Conservation (phyloP, 2,113 vertebrate genomes). For the Oriolus oriolus region DNA sequence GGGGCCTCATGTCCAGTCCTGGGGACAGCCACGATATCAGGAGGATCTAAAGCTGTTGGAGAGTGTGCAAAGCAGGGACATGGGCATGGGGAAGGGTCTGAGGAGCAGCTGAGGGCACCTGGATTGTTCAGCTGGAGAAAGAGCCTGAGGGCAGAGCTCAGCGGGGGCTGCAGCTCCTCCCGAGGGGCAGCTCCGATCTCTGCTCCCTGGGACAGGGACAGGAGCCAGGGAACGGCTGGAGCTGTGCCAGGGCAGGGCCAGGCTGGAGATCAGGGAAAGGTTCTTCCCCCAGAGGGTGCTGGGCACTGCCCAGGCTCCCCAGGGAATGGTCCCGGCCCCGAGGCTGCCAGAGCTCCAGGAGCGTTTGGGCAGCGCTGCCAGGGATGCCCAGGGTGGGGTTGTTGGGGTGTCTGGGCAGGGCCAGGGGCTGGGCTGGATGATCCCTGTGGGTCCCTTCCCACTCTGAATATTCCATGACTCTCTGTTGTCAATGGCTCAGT, state of each 20-base stretch:
- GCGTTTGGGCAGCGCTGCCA: rapidly evolving
- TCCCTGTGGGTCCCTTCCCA: not conserved
- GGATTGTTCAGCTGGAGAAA: not conserved
- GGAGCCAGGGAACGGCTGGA: not conserved
- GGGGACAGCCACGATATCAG: not conserved
- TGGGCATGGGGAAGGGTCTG: not conserved
- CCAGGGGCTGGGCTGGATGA: rapidly evolving
- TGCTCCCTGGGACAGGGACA: not conserved
- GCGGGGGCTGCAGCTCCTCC: not conserved
- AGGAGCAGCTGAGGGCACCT: not conserved
- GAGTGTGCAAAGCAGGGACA: not conserved
- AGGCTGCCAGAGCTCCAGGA: not conserved
- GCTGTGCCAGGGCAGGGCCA: not conserved
- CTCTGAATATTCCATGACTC: not conserved
- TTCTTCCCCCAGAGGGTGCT: not conserved
- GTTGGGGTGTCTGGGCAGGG: not conserved
- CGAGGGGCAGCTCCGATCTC: not conserved
- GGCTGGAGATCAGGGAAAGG: not conserved
- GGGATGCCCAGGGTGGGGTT: not conserved
- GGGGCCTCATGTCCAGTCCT: not conserved
- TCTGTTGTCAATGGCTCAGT: not conserved
- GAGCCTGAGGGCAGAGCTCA: not conserved
- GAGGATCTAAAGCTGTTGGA: not conserved
- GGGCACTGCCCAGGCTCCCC: not conserved
- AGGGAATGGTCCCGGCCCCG: not conserved